Evolutionary conservation across 2,888 invertebrate species (phyloP), one percentile per base, ranked within the genome.

Genomic region (Pandemis corylana): DNA sequence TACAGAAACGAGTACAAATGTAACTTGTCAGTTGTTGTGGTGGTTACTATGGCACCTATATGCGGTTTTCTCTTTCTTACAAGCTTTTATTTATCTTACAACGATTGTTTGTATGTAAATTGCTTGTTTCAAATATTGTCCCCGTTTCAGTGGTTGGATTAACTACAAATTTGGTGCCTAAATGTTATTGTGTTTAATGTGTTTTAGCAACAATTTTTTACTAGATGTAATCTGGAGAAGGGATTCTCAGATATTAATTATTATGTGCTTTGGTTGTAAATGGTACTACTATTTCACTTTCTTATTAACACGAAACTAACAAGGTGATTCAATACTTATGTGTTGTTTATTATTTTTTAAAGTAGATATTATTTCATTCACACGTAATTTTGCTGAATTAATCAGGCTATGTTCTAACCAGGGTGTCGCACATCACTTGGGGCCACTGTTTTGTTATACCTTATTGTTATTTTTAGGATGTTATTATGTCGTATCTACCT

Each of bases 1-100:
- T 59, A 59, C 59, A 12, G 59, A 59, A 59, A 59, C 28, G 59
- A 59, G 3, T 59, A 28, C 59, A 59, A 59, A 28, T 59, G 59
- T 28, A 59, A 28, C 59, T 59, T 59, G 59, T 20, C 20, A 20
- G 20, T 20, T 20, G 20, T 20, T 20, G 20, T 20, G 20, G 20
- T 20, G 20, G 20, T 59, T 59, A 42, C 41, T 62, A n/a, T 41
- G 63, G n/a, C 15, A 56, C 56, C 20, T 42, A 41, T 42, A n/a
- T 42, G 7, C 28, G 28, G 12, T 59, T 59, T 28, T 4, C 28
- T 20, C 12, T 56, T 20, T 15, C 15, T 36, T 36, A 4, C 4
- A 36, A 36, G 2, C 28, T 36, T 36, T 36, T 36, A 36, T 36
- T 4, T 36, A 4, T 36, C 28, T 36, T 36, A 36, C 28, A 2